phyloP scores from a whole-genome alignment of 2,113 vertebrate species.

The Equus przewalskii region DNA sequence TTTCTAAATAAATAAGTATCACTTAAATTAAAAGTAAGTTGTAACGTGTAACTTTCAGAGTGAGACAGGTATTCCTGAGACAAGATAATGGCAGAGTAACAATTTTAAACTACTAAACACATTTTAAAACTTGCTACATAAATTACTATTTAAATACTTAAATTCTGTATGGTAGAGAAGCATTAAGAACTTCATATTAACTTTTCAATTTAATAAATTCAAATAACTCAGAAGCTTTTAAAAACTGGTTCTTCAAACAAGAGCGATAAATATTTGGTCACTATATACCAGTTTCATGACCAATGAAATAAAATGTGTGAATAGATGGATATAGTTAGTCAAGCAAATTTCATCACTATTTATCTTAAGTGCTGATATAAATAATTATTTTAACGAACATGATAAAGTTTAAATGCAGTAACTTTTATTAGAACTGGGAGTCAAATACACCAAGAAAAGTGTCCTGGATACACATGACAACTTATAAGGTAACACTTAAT shows the following conservation, averaged over 20 bases:
- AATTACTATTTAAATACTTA: conserved; percentile 50
- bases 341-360: conserved; percentile 55
- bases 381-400: conserved; percentile 64
- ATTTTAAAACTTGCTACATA: conserved; percentile 35
- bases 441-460: conserved; percentile 67
- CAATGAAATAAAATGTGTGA: conserved; percentile 45
- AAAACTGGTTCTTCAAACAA: conserved; percentile 14
- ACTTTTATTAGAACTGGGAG: conserved; percentile 33
- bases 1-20: conserved; percentile 35
- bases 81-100: conserved; percentile 52
- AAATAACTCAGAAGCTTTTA: conserved; percentile 19
- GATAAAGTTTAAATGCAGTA: conserved; percentile 57
- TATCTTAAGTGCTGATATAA: conserved; percentile 36
- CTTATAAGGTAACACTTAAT: not conserved
- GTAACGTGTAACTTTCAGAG: conserved; percentile 17
- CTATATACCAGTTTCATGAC: conserved; percentile 42
- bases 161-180: not conserved
- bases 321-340: not conserved
- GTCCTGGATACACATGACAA: not conserved
- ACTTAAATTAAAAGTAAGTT: conserved; percentile 29
- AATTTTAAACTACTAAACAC: conserved; percentile 50
- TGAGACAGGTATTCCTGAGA: conserved; percentile 20
- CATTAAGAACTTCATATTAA: conserved; percentile 35
- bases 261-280: conserved; percentile 47
- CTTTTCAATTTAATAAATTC: conserved; percentile 57